Evolutionary conservation across 2,113 vertebrate species (phyloP), one percentile per base, ranked within the genome.

Genomic region (Gracilinanus agilis): DNA sequence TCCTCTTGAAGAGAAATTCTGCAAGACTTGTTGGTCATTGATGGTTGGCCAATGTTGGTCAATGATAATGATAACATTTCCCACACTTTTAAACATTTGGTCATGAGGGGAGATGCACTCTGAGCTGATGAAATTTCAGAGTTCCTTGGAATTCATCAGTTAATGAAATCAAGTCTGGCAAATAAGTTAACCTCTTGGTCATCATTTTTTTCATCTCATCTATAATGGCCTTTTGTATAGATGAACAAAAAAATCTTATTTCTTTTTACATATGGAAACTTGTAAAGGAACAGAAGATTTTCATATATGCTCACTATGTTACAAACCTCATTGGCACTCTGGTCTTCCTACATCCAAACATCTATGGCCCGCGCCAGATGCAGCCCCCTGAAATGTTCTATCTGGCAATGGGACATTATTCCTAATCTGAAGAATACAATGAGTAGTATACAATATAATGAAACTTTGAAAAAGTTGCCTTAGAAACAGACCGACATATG

Each of bases 1-100:
- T 93, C 92, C 67, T 97, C 95, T 89, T 91, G 90, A 90, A 95
- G 89, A 91, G 55, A 61, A 97, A 98, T 58, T 90, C 55, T 55
- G 13, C 55, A 89, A n/a, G n/a, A 23, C 90, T 24, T 90, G 0
- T 93, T 97, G 61, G 90, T 89, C 95, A 96, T 95, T 98, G 96
- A 96, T 90, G 96, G 94, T 90, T 90, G 96, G 94, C 90, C 88
- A 54, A 11, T 55, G 94, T 90, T 90, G 96, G 94, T 90, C 88
- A 54, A 11, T 55, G 91, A 90, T 89, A 92, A 93, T 91, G 95
- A 49, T 90, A 88, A 94, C 44, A 40, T 75, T 93, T 90, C 44
- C 58, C 58, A 34, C 91, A 25, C n/a, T 92, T 49, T 88, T 40
- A 54, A 61, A 55, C 0, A 54, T 90, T 88, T 61, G n/a, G 49